Conservation (phyloP, 2,797 vertebrate genomes). For the Siniperca scherzeri region DNA sequence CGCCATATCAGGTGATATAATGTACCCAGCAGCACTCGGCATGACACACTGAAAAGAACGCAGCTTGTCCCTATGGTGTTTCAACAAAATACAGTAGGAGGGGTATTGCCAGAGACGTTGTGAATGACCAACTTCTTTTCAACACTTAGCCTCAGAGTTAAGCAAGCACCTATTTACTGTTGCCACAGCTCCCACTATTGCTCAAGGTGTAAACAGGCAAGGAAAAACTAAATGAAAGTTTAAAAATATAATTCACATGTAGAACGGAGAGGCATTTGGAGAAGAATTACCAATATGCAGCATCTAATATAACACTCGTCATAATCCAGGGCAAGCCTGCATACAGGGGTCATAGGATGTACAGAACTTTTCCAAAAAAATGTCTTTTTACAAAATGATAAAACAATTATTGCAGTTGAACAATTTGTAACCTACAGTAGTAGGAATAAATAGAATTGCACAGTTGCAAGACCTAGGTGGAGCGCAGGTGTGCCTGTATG, state of each 20-base stretch:
- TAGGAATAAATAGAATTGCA: slow-evolving; percentile 18
- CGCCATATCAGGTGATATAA: slow-evolving; percentile 80
- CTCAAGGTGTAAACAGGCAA: slow-evolving; percentile 44
- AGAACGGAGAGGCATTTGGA: not conserved
- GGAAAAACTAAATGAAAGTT: not conserved
- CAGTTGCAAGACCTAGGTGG: slow-evolving; percentile 16
- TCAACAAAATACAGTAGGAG: slow-evolving; percentile 63
- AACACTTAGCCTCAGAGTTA: slow-evolving; percentile 54
- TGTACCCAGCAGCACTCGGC: slow-evolving; percentile 62
- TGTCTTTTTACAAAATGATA: slow-evolving; percentile 12
- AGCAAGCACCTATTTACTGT: slow-evolving; percentile 41
- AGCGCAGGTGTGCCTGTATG: slow-evolving; percentile 48
- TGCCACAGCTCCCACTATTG: slow-evolving; percentile 25
- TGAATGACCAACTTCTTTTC: slow-evolving; percentile 64
- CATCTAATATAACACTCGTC: not conserved
- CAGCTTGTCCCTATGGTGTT: slow-evolving; percentile 60
- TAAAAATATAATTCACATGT: not conserved
- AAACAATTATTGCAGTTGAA: slow-evolving; percentile 16
- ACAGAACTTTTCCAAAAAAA: slow-evolving; percentile 3
- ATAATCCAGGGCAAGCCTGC: not conserved
- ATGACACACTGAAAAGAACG: slow-evolving; percentile 65
- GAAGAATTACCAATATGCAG: not conserved
- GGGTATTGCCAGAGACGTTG: slow-evolving; percentile 55
- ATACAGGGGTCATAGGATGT: not conserved
- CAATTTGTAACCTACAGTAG: slow-evolving; percentile 19